These are phyloP conservation scores for Trichoplusia ni DNA, from an alignment of 1,140 invertebrate species.

Conservation along the genomic window DNA sequence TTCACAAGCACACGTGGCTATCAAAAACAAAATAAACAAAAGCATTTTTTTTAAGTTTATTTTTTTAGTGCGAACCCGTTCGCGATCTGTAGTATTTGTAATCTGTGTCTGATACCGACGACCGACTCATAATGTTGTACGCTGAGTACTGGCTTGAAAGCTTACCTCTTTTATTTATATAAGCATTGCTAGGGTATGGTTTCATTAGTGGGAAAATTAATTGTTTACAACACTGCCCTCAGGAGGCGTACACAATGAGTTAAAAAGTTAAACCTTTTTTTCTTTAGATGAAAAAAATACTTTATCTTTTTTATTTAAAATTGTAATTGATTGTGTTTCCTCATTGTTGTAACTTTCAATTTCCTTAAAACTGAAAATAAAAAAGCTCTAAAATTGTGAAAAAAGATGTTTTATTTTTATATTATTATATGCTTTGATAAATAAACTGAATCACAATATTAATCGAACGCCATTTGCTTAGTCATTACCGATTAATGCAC, in stretches of 20 bases:
- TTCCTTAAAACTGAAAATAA: too few species aligned
- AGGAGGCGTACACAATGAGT: conserved; percentile 7
- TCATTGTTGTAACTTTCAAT: too few species aligned
- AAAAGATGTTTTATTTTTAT: too few species aligned
- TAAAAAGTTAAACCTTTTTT: background rate
- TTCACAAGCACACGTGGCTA: conserved; percentile 38
- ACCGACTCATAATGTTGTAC: conserved; percentile 26
- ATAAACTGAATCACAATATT: too few species aligned
- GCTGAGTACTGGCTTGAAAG: conserved; percentile 3
- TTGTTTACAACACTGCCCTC: background rate
- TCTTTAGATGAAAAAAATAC: background rate
- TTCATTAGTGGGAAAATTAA: conserved; percentile 23
- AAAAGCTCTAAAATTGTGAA: too few species aligned
- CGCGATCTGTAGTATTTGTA: conserved; percentile 17
- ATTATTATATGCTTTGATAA: too few species aligned
- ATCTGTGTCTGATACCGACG: conserved; percentile 20
- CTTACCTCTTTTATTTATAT: conserved; percentile 19
- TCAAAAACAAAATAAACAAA: conserved; percentile 43
- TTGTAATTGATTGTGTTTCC: too few species aligned
- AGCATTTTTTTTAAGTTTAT: conserved; percentile 42
- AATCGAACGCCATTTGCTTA: too few species aligned
- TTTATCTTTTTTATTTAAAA: too few species aligned
- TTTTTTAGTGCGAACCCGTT: background rate
- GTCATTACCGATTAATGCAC: too few species aligned
- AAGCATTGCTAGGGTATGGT: background rate